Evolutionary conservation across 2,888 invertebrate species (phyloP).

Genomic region (Lochmaea crataegi): DNA sequence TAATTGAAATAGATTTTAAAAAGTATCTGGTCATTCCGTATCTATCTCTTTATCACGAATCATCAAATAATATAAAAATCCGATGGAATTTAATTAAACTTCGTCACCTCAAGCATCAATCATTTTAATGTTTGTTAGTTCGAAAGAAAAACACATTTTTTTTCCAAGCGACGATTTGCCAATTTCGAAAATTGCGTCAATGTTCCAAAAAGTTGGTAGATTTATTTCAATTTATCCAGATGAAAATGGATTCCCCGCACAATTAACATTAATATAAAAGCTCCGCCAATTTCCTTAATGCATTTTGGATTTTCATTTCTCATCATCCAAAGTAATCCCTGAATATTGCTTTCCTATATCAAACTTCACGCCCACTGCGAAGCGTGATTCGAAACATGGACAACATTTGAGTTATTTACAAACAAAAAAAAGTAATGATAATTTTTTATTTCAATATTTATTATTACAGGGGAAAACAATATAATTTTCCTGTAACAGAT

Average conservation of each 20-base stretch:
- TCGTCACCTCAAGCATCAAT: not conserved
- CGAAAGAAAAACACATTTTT: not conserved
- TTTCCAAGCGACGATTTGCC: not conserved
- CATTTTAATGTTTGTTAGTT: not conserved
- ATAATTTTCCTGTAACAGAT: no score
- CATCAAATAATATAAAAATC: no score
- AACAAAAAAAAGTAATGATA: no score
- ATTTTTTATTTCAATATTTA: no score
- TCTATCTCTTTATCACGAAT: no score
- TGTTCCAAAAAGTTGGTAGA: constrained; percentile 37
- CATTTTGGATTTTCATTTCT: constrained; percentile 66
- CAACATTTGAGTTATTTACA: not conserved
- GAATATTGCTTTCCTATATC: constrained; percentile 64
- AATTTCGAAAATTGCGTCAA: constrained; percentile 12
- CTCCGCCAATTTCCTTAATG: constrained; percentile 66
- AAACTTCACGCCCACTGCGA: constrained; percentile 61
- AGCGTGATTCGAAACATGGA: constrained; percentile 59
- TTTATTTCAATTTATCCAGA: constrained; percentile 59
- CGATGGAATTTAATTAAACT: no score
- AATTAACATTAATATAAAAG: constrained; percentile 62
- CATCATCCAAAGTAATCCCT: constrained; percentile 65
- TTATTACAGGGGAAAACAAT: no score
- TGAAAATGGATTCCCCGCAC: constrained; percentile 60
- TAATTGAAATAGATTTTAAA: no score
- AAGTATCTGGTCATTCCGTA: no score